Percentiles rank a stretch among this genome's conserved stretches.
Evolutionary conservation across 2,113 vertebrate species (phyloP).

Genomic region (Pongo pygmaeus): DNA sequence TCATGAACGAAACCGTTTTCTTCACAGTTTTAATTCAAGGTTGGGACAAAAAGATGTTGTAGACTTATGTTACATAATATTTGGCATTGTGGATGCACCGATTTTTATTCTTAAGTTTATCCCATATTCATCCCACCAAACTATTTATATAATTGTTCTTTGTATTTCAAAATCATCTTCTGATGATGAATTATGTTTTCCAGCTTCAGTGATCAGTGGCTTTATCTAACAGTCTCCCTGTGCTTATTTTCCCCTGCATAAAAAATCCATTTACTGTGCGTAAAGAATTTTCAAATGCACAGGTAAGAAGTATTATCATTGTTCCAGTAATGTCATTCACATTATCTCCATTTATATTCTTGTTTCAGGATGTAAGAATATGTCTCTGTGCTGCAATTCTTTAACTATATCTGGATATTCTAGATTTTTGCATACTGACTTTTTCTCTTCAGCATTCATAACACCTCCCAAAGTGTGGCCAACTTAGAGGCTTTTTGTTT

Average conservation of each 20-base stretch:
- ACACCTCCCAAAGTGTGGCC: background rate
- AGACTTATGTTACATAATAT: background rate
- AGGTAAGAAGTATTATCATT: conserved; percentile 31
- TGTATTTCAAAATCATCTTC: conserved; percentile 45
- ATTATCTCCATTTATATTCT: conserved; percentile 64
- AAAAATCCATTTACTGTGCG: conserved; percentile 30
- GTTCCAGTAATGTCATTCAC: conserved; percentile 19
- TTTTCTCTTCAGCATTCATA: conserved; percentile 42
- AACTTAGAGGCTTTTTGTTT: background rate
- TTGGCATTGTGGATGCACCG: background rate
- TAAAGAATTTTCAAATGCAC: conserved; percentile 43
- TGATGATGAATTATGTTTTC: conserved; percentile 38
- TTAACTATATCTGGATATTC: conserved; percentile 28
- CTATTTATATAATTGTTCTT: background rate
- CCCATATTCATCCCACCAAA: background rate
- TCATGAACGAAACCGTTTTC: background rate
- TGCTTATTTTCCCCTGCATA: conserved; percentile 20
- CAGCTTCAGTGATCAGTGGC: conserved; percentile 12
- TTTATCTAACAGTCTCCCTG: conserved; percentile 51
- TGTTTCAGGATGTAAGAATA: conserved; percentile 18
- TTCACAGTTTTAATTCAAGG: background rate
- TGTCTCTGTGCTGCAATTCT: conserved; percentile 46
- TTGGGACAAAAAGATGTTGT: background rate
- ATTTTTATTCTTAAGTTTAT: conserved; percentile 17
- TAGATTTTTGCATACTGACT: conserved; percentile 43